Conservation (phyloP, 2,888 invertebrate genomes). For the Proisotoma minuta region DNA sequence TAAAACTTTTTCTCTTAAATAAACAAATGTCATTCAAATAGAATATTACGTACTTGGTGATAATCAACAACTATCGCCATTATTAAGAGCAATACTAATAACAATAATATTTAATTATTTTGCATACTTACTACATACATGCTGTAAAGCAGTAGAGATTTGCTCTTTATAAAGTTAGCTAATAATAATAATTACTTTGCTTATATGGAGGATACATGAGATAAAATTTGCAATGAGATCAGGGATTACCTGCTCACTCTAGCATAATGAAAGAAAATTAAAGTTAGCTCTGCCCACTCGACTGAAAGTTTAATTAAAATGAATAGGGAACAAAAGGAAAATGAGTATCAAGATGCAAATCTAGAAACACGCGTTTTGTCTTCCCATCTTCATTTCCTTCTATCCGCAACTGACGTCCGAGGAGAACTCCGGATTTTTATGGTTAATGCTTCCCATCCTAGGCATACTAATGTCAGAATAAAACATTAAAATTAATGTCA, state of each 20-base stretch:
- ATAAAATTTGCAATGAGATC: constrained; percentile 3
- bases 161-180: no score
- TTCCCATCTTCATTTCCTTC: not conserved
- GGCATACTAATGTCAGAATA: not conserved
- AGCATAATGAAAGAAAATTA: constrained; percentile 5
- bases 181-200: no score
- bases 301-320: constrained; percentile 14
- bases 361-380: not conserved
- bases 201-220: not conserved
- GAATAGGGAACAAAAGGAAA: constrained; percentile 4
- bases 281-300: not conserved
- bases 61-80: no score
- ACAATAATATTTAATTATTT: no score
- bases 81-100: no score
- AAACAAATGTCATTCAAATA: no score
- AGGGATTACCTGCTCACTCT: constrained; percentile 6
- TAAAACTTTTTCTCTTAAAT: no score
- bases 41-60: no score
- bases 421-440: not conserved
- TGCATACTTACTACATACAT: no score
- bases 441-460: no score
- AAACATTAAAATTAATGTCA: not conserved
- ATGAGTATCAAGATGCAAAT: constrained; percentile 9
- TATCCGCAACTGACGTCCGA: not conserved
- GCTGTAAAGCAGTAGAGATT: no score